Percentiles rank a stretch among this genome's conserved stretches.
Evolutionary conservation across 1,140 invertebrate genomes (phyloP).

Genomic region (Anastrepha obliqua): DNA sequence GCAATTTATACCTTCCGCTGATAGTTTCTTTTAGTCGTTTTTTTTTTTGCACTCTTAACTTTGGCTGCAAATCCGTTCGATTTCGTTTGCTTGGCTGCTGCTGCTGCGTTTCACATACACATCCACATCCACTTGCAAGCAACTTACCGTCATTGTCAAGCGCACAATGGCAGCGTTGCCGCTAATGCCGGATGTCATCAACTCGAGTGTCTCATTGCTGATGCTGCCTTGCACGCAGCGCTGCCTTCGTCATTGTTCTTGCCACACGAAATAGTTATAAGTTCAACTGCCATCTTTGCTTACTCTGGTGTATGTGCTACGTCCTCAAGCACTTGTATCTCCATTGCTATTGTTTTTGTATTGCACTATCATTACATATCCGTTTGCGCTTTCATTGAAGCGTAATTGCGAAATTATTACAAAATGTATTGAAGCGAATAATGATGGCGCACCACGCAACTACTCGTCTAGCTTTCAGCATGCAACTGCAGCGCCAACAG

Average conservation of each 20-base stretch:
- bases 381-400: constrained; percentile 26
- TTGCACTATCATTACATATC: constrained; percentile 39
- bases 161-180: background rate
- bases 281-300: background rate
- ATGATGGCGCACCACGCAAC: background rate
- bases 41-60: background rate
- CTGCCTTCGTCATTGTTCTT: constrained; percentile 10
- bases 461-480: background rate
- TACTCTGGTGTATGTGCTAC: background rate
- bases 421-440: constrained; percentile 47
- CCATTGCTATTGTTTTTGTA: background rate
- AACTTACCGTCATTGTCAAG: background rate
- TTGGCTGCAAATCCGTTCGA: background rate
- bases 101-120: background rate
- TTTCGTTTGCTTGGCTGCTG: background rate
- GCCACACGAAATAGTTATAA: background rate
- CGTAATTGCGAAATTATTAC: constrained; percentile 48
- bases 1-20: constrained; percentile 43
- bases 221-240: background rate
- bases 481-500: background rate
- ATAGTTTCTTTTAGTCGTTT: constrained; percentile 30
- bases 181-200: constrained; percentile 41
- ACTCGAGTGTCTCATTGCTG: constrained; percentile 13
- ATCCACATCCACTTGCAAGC: background rate
- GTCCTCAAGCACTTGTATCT: background rate